phyloP scores from a whole-genome alignment of 2,888 invertebrate genomes.

The Patella ulyssiponensis region DNA sequence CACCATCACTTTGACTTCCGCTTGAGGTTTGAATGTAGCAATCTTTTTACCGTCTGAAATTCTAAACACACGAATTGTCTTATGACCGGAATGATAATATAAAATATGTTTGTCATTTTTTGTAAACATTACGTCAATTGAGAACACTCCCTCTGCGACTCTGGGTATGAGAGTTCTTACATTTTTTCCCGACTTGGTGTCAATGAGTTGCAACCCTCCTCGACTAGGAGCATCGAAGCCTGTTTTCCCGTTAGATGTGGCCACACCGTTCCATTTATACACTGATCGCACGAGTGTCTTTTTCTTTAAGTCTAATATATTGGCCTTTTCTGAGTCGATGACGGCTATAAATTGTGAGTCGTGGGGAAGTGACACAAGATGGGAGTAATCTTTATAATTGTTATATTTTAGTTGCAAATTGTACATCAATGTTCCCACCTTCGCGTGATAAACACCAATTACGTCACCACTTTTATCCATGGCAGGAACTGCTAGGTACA shows the following conservation, averaged over 20 bases:
- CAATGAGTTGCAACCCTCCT: conserved; percentile 91
- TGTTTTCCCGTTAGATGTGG: conserved; percentile 78
- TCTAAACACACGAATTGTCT: conserved; percentile 93
- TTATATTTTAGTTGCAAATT: conserved; percentile 68
- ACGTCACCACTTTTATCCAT: conserved; percentile 89
- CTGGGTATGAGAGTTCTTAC: conserved; percentile 89
- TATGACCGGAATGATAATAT: conserved; percentile 96
- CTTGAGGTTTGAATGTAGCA: conserved; percentile 81
- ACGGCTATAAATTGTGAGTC: conserved; percentile 83
- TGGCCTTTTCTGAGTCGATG: conserved; percentile 87
- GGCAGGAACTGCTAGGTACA: conserved; percentile 78
- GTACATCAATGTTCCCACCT: conserved; percentile 79
- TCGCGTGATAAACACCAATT: conserved; percentile 86
- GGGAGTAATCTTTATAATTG: conserved; percentile 66
- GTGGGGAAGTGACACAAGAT: conserved; percentile 71
- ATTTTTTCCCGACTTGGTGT: conserved; percentile 89
- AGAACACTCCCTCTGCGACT: conserved; percentile 96
- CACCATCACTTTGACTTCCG: conserved; percentile 66
- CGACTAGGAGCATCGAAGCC: conserved; percentile 92
- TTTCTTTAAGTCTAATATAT: conserved; percentile 89
- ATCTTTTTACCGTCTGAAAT: conserved; percentile 90
- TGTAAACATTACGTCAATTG: conserved; percentile 90
- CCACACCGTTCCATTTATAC: conserved; percentile 90
- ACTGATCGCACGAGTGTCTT: conserved; percentile 90
- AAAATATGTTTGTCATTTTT: conserved; percentile 94